Conservation (phyloP, 2,888 invertebrate species). For the Aphodius granarius region DNA sequence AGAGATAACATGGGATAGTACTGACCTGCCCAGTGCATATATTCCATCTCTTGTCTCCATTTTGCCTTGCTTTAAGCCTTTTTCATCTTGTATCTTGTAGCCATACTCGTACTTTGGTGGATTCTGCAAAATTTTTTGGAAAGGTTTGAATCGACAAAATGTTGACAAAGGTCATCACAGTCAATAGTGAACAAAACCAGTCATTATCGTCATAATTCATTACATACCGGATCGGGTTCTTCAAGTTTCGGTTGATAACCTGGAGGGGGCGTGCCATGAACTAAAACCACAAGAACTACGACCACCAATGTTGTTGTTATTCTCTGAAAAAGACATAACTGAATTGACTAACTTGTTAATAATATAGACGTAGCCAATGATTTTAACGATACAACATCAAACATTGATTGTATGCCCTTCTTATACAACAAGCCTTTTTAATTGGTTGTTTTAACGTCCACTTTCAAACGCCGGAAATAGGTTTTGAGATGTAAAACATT, state of each 20-base stretch:
- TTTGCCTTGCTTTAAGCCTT: constrained; percentile 54
- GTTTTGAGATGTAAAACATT: background rate
- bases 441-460: background rate
- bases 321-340: background rate
- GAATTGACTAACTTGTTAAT: background rate
- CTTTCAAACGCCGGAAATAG: background rate
- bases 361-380: background rate
- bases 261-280: constrained; percentile 48
- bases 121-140: constrained; percentile 41
- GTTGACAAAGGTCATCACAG: too few relatives aligned
- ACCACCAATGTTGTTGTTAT: background rate
- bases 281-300: constrained; percentile 32
- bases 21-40: constrained; percentile 53
- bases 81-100: constrained; percentile 51
- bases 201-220: too few relatives aligned
- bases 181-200: too few relatives aligned
- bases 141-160: constrained; percentile 3
- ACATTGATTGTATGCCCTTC: background rate
- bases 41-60: constrained; percentile 53
- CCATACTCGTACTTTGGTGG: constrained; percentile 59
- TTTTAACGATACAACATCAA: background rate
- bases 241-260: constrained; percentile 50
- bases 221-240: constrained; percentile 51
- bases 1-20: too few relatives aligned
- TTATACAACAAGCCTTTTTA: background rate